Evolutionary conservation across 2,888 invertebrate species (phyloP).

Genomic region (Orthonychiurus folsomi): DNA sequence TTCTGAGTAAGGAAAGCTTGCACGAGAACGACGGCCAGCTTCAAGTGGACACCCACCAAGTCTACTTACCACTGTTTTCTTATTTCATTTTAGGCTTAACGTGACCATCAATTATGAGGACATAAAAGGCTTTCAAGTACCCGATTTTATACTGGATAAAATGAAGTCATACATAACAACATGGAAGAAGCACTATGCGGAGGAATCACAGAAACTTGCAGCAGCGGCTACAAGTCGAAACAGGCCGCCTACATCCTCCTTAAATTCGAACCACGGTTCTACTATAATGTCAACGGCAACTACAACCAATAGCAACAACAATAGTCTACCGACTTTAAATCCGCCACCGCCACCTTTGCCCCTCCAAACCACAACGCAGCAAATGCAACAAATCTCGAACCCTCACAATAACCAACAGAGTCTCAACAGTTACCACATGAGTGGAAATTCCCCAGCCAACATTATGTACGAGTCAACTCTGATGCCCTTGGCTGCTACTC

Average conservation of each 20-base stretch:
- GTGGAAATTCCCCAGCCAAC: conserved; percentile 31
- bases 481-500: conserved; percentile 25
- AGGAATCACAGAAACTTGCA: conserved; percentile 32
- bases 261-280: not conserved
- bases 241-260: conserved; percentile 5
- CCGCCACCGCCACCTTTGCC: conserved; percentile 21
- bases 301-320: conserved; percentile 23
- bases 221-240: conserved; percentile 14
- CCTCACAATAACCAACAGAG: conserved; percentile 31
- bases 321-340: conserved; percentile 30
- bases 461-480: conserved; percentile 34
- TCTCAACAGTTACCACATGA: conserved; percentile 38
- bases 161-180: conserved; percentile 57
- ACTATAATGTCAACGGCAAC: not conserved
- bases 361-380: conserved; percentile 14
- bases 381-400: conserved; percentile 26
- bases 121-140: conserved; percentile 64
- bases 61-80: conserved; percentile 7
- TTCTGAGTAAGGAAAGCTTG: no score
- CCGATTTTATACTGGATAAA: conserved; percentile 64
- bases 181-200: conserved; percentile 40
- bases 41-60: no score
- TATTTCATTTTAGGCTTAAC: conserved; percentile 30
- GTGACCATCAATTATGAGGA: conserved; percentile 48
- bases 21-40: no score